Conservation (phyloP, 2,888 invertebrate species). For the Amphimallon solstitiale region DNA sequence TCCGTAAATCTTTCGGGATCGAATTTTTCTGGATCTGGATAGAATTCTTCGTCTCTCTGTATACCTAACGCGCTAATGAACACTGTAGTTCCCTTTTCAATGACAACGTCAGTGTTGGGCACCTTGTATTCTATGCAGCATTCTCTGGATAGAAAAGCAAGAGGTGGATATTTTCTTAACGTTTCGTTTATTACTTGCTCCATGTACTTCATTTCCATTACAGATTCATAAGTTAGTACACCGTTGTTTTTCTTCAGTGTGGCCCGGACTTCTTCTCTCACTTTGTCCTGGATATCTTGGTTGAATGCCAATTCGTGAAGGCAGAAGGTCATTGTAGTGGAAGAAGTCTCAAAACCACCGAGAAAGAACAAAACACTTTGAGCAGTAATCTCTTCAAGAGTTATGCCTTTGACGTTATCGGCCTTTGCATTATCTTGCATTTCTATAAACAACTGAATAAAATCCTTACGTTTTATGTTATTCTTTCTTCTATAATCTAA, state of each 20-base stretch:
- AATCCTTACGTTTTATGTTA: background rate
- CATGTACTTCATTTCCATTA: constrained; percentile 10
- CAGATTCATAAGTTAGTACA: no score
- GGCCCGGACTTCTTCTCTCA: background rate
- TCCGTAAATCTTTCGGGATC: no score
- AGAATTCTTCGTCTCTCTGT: no score
- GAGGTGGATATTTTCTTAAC: constrained; percentile 6
- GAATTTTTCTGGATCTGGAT: no score
- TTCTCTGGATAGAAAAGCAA: background rate
- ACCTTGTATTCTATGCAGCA: constrained; percentile 2
- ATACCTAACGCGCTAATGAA: constrained; percentile 12
- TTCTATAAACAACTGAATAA: constrained; percentile 14
- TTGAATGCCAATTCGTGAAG: constrained; percentile 14
- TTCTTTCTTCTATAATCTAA: background rate
- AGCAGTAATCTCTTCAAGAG: constrained; percentile 1
- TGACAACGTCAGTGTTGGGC: background rate
- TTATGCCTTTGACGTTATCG: background rate
- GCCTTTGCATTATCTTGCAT: constrained; percentile 4
- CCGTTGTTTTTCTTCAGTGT: no score
- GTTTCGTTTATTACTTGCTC: constrained; percentile 14
- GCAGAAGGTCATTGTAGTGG: no score
- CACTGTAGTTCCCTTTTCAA: background rate
- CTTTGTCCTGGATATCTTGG: background rate
- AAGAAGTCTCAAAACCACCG: constrained; percentile 7
- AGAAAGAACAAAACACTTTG: background rate